Conservation (phyloP, 2,113 vertebrate species). For the Scomber japonicus region DNA sequence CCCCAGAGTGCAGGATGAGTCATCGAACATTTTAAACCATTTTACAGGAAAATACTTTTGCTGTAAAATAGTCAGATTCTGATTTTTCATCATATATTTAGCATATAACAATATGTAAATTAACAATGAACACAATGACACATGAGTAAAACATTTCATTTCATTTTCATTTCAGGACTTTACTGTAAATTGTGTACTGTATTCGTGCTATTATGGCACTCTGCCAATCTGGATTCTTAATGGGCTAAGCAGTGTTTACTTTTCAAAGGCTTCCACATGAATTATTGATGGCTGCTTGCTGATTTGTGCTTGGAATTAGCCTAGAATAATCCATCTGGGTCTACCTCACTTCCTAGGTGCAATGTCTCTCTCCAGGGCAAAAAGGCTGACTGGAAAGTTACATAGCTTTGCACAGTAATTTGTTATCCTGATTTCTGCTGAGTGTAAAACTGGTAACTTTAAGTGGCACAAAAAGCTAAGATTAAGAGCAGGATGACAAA, state of each 20-base stretch:
- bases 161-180: too few species aligned
- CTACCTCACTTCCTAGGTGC: constrained; percentile 52
- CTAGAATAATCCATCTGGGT: constrained; percentile 66
- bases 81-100: too few species aligned
- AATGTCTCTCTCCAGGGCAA: constrained; percentile 56
- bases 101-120: too few species aligned
- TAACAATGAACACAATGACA: too few species aligned
- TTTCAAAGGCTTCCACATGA: constrained; percentile 78
- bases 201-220: constrained; percentile 46
- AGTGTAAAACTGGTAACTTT: neutral
- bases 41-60: too few species aligned
- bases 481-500: too few species aligned
- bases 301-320: constrained; percentile 76
- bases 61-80: too few species aligned
- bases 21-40: too few species aligned
- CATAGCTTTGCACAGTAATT: constrained; percentile 34
- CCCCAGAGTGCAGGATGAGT: too few species aligned
- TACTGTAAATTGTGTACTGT: constrained; percentile 17
- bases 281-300: constrained; percentile 78
- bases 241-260: constrained; percentile 79
- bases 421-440: constrained; percentile 37
- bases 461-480: too few species aligned
- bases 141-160: too few species aligned
- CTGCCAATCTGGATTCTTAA: constrained; percentile 69
- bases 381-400: constrained; percentile 61